Conservation (phyloP, 2,888 invertebrate genomes). For the Lycophotia porphyrea region DNA sequence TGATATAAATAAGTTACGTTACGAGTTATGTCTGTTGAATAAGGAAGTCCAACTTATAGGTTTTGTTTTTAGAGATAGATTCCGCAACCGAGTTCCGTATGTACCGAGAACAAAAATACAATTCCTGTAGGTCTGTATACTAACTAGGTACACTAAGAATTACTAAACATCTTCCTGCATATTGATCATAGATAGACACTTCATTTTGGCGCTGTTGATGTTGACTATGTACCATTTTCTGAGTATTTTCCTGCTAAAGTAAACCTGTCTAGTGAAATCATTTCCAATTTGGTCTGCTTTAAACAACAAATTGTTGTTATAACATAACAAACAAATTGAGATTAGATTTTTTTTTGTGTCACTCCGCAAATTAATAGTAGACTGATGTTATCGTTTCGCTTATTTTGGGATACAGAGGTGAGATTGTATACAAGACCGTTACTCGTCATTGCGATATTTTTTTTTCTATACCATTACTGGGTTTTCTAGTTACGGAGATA, state of each 20-base stretch:
- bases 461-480: too few species aligned
- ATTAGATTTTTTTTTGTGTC: not conserved
- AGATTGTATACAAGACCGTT: too few species aligned
- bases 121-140: not conserved
- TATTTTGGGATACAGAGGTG: not conserved
- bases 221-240: not conserved
- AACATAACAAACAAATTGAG: not conserved
- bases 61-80: constrained; percentile 9
- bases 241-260: not conserved
- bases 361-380: constrained; percentile 1
- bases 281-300: not conserved
- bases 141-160: not conserved
- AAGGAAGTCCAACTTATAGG: constrained; percentile 29
- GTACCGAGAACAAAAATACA: not conserved
- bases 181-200: not conserved
- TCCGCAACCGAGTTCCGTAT: not conserved
- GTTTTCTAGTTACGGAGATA: too few species aligned
- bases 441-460: too few species aligned
- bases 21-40: constrained; percentile 14
- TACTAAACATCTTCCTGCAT: not conserved
- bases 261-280: not conserved
- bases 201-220: not conserved
- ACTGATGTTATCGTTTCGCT: constrained; percentile 23
- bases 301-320: not conserved
- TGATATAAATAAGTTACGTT: constrained; percentile 22